These are phyloP conservation scores for Isurus oxyrinchus DNA, from an alignment of 2,113 vertebrate genomes.

Conservation along the genomic window DNA sequence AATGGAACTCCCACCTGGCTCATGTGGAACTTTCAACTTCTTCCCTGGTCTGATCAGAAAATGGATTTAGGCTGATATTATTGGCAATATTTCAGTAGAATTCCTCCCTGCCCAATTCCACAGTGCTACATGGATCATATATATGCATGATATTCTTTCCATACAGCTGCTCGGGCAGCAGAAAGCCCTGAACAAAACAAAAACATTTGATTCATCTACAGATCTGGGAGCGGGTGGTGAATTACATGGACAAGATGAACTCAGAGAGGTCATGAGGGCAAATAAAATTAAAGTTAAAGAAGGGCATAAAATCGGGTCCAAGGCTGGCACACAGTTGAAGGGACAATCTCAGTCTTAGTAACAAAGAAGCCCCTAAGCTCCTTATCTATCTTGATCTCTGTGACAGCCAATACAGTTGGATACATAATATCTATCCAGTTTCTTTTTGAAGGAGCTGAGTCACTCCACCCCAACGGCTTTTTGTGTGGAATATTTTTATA, in stretches of 20 bases:
- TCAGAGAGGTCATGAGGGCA: neutral
- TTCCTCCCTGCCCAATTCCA: neutral
- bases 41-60: neutral
- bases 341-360: neutral
- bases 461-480: neutral
- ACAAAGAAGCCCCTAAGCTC: neutral
- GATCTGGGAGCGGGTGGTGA: too few species aligned
- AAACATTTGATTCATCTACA: neutral
- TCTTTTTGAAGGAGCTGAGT: neutral
- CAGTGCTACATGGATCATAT: neutral
- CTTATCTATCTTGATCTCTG: too few species aligned
- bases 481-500: neutral
- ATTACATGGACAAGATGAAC: neutral
- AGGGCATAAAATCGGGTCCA: neutral
- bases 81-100: neutral
- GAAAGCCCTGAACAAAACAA: neutral
- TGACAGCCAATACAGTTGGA: too few species aligned
- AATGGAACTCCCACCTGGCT: neutral
- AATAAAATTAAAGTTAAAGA: neutral
- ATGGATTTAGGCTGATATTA: neutral
- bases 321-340: neutral
- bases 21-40: neutral
- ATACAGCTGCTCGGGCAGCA: neutral
- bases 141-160: neutral
- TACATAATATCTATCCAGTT: neutral